Evolutionary conservation across 2,797 vertebrate species (phyloP).

Genomic region (Gambusia yucatana): DNA sequence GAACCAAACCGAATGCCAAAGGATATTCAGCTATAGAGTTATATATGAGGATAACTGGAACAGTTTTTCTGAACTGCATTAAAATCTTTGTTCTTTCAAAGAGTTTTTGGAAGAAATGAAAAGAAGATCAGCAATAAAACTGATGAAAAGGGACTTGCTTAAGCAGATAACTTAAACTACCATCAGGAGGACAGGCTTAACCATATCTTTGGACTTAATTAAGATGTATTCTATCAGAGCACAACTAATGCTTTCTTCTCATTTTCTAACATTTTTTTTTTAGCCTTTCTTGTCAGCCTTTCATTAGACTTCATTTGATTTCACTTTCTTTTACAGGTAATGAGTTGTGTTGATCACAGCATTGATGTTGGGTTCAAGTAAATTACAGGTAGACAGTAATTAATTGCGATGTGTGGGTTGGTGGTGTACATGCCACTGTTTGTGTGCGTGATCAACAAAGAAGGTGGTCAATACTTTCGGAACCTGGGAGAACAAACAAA

Average conservation of each 20-base stretch:
- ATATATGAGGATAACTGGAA: conserved; percentile 55
- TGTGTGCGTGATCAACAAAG: conserved; percentile 11
- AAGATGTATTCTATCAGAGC: neutral
- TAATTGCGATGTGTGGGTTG: conserved; percentile 41
- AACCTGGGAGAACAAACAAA: conserved; percentile 7
- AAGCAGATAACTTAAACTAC: neutral
- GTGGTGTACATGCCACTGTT: conserved; percentile 17
- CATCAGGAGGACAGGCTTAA: neutral
- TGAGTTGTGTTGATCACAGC: conserved; percentile 64
- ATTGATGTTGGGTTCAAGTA: conserved; percentile 53
- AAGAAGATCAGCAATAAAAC: neutral
- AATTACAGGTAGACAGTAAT: conserved; percentile 66
- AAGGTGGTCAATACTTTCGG: conserved; percentile 3
- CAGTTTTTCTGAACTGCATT: conserved; percentile 47
- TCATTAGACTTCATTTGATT: conserved; percentile 31
- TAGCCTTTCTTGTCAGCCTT: conserved; percentile 19
- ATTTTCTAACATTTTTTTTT: neutral
- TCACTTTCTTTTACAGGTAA: conserved; percentile 47
- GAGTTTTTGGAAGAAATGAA: neutral
- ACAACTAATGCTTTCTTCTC: neutral
- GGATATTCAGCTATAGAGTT: neutral
- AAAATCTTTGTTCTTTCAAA: neutral
- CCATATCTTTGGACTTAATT: conserved; percentile 2
- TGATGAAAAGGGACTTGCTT: neutral
- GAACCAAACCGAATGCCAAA: conserved; percentile 16